Evolutionary conservation across 2,797 vertebrate genomes (phyloP), one percentile per base, ranked within the genome.

Genomic region (Pygocentrus nattereri): DNA sequence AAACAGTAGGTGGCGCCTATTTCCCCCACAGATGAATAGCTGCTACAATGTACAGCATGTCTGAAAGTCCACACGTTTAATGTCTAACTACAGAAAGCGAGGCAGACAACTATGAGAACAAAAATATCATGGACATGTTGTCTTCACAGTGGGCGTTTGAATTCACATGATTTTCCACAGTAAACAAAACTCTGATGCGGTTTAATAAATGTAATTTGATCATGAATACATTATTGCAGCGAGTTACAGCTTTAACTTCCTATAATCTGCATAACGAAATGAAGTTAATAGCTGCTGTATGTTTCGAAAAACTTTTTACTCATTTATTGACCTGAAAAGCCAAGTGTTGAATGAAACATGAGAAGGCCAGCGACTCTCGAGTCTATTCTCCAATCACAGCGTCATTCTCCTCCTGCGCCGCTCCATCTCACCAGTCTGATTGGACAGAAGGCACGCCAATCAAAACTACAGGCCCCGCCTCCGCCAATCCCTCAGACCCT

Each of bases 401-500:
- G 16, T 25, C 10, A 19, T 19, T 72, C 18, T 67, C 30, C 38
- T 52, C 5, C 16, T 34, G 2, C 8, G 0, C 44, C 12, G 31
- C 44, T 68, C 52, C 30, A 69, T 64, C 67, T 18, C 5, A 3
- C 25, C 30, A 4, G 11, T 76, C 49, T 85, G 54, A 87, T 83
- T 85, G 78, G 41, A 0, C 44, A 50, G 23, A 16, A 52, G 8
- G 52, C 21, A 31, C 58, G 86, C 73, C 86, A 71, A 4, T 84
- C 84, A 85, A 76, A 68, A n/a, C 2, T 12, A 23, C 64, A 69
- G 38, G 25, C 21, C 18, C 49, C 79, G 64, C 47, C 84, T 49
- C 38, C 16, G 30, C 30, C 58, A 71, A 73, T 50, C 82, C 82
- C 54, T 41, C 71, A 70, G 70, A 76, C 54, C 81, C 70, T 75